Percentiles rank a stretch among this genome's conserved stretches.
These are phyloP conservation scores for Blera fallax DNA, from an alignment of 2,888 invertebrate species.

Conservation along the genomic window DNA sequence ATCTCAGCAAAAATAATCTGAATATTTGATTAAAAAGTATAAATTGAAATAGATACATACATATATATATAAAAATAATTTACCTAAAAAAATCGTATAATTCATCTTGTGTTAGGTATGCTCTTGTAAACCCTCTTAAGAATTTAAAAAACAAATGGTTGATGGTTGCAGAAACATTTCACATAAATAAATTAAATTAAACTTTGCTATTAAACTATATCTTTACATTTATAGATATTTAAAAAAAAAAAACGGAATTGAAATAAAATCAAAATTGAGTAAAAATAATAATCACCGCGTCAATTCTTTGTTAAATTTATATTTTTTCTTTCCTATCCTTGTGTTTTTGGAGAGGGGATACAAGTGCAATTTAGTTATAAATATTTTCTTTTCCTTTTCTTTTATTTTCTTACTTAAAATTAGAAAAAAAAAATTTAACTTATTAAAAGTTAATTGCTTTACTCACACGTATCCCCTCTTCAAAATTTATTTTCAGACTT, in stretches of 20 bases:
- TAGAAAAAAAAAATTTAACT: slow-evolving; percentile 49
- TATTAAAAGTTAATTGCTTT: slow-evolving; percentile 69
- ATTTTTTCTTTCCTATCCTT: slow-evolving; percentile 15
- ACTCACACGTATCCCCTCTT: slow-evolving; percentile 81
- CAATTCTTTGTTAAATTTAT: slow-evolving; percentile 1
- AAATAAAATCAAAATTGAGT: slow-evolving; percentile 56
- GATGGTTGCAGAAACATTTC: background rate
- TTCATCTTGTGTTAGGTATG: slow-evolving; percentile 26
- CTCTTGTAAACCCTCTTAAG: slow-evolving; percentile 69
- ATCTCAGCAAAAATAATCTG: too few species aligned
- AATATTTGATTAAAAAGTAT: background rate
- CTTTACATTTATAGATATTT: slow-evolving; percentile 6
- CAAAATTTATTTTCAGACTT: slow-evolving; percentile 81
- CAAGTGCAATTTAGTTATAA: slow-evolving; percentile 75
- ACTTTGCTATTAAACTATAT: background rate
- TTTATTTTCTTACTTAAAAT: slow-evolving; percentile 34
- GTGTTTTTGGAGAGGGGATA: slow-evolving; percentile 79
- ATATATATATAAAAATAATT: background rate
- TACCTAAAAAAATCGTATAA: background rate
- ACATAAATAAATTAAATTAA: background rate
- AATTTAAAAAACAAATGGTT: background rate
- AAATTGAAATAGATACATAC: background rate
- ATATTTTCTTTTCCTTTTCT: slow-evolving; percentile 52
- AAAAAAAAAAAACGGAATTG: slow-evolving; percentile 32
- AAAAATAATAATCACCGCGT: background rate